Percentiles rank a stretch among this genome's conserved stretches.
Conservation (phyloP, 2,113 vertebrate genomes). For the Loxodonta africana region DNA sequence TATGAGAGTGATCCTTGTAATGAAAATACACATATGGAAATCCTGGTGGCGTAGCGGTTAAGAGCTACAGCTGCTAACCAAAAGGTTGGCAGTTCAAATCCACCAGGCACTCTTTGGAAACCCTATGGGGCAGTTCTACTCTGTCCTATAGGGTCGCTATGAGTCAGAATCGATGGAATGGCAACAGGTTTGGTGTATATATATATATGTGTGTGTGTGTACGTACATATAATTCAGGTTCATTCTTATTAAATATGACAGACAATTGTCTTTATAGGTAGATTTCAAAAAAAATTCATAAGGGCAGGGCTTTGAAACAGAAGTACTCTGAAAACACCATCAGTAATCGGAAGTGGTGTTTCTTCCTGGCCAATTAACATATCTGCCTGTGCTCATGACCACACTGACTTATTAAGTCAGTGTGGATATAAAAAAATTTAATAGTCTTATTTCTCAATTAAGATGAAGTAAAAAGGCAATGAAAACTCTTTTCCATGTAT, state of each 20-base stretch:
- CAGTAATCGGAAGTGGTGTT: not conserved
- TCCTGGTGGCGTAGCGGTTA: no score
- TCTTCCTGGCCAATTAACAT: not conserved
- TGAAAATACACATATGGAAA: not conserved
- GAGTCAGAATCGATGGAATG: no score
- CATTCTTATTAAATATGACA: not conserved
- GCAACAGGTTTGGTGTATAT: no score
- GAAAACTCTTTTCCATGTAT: not conserved
- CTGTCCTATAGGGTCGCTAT: no score
- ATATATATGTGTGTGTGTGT: no score
- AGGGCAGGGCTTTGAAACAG: not conserved
- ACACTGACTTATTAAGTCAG: not conserved
- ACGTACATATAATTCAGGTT: not conserved
- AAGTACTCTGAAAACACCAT: not conserved
- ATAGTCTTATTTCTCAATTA: slow-evolving; percentile 11
- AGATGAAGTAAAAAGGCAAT: not conserved
- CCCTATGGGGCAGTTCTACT: no score
- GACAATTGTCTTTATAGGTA: not conserved
- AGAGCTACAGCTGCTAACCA: no score
- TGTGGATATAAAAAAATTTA: not conserved
- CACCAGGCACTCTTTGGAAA: no score
- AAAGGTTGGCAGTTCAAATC: no score
- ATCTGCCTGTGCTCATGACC: not conserved
- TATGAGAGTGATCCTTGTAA: not conserved
- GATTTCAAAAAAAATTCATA: not conserved